Evolutionary conservation across 2,888 invertebrate genomes (phyloP).

Genomic region (Spisula subtruncata): DNA sequence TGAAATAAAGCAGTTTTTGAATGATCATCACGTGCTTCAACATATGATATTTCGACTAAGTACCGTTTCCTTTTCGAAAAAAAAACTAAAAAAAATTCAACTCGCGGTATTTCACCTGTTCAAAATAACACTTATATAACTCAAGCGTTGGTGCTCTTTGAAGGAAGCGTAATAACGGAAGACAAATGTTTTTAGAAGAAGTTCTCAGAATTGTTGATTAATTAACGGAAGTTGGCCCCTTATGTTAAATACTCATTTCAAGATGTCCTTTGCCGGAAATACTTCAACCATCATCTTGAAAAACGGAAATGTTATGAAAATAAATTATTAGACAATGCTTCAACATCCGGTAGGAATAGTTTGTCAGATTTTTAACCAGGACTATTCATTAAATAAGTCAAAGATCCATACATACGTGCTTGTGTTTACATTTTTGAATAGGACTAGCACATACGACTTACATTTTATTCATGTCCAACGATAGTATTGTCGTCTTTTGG

Average conservation of each 20-base stretch:
- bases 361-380: too few relatives aligned
- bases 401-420: too few relatives aligned
- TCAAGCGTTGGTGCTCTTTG: background rate
- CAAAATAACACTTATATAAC: background rate
- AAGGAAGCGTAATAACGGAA: background rate
- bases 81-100: background rate
- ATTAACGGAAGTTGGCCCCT: slow-evolving; percentile 45
- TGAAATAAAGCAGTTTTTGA: background rate
- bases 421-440: too few relatives aligned
- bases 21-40: background rate
- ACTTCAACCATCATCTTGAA: background rate
- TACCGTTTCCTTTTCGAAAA: background rate
- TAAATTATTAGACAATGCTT: slow-evolving; percentile 11
- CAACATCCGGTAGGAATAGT: background rate
- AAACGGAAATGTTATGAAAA: background rate
- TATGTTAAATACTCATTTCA: slow-evolving; percentile 3
- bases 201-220: slow-evolving; percentile 43
- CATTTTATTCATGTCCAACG: too few relatives aligned
- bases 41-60: background rate
- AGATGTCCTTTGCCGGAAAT: background rate
- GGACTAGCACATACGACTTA: too few relatives aligned
- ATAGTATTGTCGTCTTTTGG: too few relatives aligned
- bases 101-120: slow-evolving; percentile 2
- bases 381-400: too few relatives aligned
- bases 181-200: background rate